Evolutionary conservation across 2,113 vertebrate species (phyloP), one percentile per base, ranked within the genome.

Genomic region (Gavialis gangeticus): DNA sequence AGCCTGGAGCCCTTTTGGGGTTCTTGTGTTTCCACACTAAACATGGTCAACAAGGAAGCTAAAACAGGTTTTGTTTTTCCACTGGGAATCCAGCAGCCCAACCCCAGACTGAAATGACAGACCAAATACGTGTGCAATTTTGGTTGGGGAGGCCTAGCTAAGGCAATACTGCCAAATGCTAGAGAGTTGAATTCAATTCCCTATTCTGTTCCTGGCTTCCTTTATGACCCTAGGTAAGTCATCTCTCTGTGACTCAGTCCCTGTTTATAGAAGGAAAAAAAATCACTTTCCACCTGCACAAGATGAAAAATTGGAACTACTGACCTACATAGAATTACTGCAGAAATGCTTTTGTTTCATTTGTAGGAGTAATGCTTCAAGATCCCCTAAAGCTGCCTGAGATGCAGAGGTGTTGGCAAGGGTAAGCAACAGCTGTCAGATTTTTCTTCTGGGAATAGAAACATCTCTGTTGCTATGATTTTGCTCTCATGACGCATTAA

Each of bases 261-360:
- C 19, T 85, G 34, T 71, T 0, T 62, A 13, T n/a, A 75, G 27
- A 30, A 1, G 1, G 56, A 6, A 0, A 27, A n/a, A 84, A 9
- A 2, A 2, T 79, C 80, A 12, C 8, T 82, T 19, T 77, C 0
- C 0, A 8, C 57, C 4, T 12, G 19, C 1, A 1, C 1, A 18
- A 88, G 63, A 54, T 27, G 13, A 46, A 15, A 54, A 24, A 64
- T 15, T 46, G 34, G 25, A 28, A 64, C 58, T 88, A 18, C 11
- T 89, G 54, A 66, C 27, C 4, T 84, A 4, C 24, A 28, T 2
- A 69, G 25, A 2, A 46, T 46, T 64, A 84, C 88, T 56, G 11
- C 6, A 71, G 46, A 81, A 46, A 88, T 86, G 30, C 0, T 0
- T 5, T 8, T 75, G 3, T 13, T 76, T 24, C 6, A 79, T 82